Conservation (phyloP, 2,113 vertebrate genomes). For the Desmodus rotundus region DNA sequence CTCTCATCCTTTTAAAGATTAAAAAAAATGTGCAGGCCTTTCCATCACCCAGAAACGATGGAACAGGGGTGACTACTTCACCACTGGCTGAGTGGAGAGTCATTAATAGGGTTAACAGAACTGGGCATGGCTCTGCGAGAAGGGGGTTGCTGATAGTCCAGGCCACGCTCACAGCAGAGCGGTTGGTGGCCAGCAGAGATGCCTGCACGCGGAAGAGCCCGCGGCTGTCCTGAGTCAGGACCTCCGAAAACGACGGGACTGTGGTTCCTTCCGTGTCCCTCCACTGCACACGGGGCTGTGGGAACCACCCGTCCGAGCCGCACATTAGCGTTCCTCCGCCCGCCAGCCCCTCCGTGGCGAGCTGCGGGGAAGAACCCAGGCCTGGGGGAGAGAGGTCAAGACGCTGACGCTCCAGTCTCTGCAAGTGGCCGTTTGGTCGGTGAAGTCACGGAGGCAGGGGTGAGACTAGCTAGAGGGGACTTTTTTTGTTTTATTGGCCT, state of each 20-base stretch:
- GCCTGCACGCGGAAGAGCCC: conserved; percentile 56
- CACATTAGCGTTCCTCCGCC: conserved; percentile 10
- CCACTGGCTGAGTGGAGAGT: background rate
- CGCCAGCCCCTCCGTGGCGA: background rate
- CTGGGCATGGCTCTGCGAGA: background rate
- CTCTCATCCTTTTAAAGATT: background rate
- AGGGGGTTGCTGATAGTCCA: conserved; percentile 45
- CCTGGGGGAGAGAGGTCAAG: background rate
- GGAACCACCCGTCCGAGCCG: conserved; percentile 54
- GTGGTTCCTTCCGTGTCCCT: background rate
- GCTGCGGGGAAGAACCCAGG: conserved; percentile 23
- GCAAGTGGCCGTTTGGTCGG: background rate
- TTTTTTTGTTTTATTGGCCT: background rate
- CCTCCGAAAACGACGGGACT: background rate
- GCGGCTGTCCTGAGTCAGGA: background rate
- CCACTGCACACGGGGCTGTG: conserved; percentile 49
- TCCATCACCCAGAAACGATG: background rate
- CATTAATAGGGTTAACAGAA: background rate
- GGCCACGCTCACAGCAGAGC: background rate
- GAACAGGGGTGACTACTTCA: background rate
- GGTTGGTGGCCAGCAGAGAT: background rate
- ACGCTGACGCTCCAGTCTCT: background rate
- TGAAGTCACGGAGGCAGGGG: background rate
- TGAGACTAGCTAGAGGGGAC: background rate
- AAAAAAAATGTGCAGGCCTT: background rate